phyloP scores from a whole-genome alignment of 1,140 invertebrate genomes.

The Drosophila varians region DNA sequence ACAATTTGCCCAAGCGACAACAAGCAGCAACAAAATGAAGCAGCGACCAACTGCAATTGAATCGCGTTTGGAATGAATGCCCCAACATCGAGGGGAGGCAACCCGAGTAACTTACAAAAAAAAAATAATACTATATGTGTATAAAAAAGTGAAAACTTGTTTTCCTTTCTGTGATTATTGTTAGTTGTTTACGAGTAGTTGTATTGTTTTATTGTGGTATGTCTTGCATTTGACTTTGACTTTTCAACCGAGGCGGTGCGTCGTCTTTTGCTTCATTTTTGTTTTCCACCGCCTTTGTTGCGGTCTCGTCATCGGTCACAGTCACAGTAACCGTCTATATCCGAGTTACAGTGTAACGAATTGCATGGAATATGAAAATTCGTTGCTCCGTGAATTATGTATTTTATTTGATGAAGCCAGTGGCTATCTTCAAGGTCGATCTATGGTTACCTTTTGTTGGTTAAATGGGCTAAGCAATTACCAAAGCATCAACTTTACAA shows the following conservation, averaged over 20 bases:
- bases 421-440: slow-evolving; percentile 34
- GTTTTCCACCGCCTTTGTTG: neutral
- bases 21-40: slow-evolving; percentile 22
- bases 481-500: slow-evolving; percentile 14
- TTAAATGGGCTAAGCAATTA: slow-evolving; percentile 25
- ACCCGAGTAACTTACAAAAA: slow-evolving; percentile 35
- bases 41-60: slow-evolving; percentile 64
- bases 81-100: slow-evolving; percentile 11
- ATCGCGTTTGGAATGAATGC: slow-evolving; percentile 75
- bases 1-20: slow-evolving; percentile 58
- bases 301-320: slow-evolving; percentile 30
- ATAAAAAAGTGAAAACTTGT: slow-evolving; percentile 78
- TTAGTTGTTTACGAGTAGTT: slow-evolving; percentile 42
- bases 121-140: neutral
- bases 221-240: slow-evolving; percentile 79
- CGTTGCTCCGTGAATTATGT: slow-evolving; percentile 10
- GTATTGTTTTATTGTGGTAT: slow-evolving; percentile 46
- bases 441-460: slow-evolving; percentile 34
- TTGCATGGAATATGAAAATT: slow-evolving; percentile 21
- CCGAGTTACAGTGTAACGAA: slow-evolving; percentile 16
- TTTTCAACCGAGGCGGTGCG: slow-evolving; percentile 65
- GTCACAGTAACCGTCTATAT: slow-evolving; percentile 1
- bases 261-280: slow-evolving; percentile 25
- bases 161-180: slow-evolving; percentile 62
- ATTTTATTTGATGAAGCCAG: slow-evolving; percentile 1